These are phyloP conservation scores for Lucifuga dentata DNA, from an alignment of 2,113 vertebrate species.

Conservation along the genomic window DNA sequence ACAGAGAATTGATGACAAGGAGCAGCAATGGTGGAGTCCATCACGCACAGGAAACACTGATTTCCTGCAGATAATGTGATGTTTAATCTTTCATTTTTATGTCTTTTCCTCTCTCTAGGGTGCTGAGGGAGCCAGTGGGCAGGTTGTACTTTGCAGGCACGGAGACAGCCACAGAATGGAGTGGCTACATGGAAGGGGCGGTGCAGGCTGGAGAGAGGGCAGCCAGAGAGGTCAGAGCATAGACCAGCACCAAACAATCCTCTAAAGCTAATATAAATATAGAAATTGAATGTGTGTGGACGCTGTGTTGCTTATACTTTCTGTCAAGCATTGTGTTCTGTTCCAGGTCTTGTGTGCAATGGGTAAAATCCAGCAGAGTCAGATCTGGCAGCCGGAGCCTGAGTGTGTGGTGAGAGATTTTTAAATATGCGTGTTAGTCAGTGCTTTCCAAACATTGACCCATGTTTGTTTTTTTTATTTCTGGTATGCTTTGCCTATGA, in stretches of 20 bases:
- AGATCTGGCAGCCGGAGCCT: conserved; percentile 92
- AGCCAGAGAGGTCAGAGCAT: conserved; percentile 88
- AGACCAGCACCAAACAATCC: too few species aligned
- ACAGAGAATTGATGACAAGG: too few species aligned
- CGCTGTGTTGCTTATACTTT: too few species aligned
- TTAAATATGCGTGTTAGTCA: background rate
- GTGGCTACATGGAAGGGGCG: conserved; percentile 97
- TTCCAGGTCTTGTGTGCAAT: conserved; percentile 88
- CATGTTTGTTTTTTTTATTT: too few species aligned
- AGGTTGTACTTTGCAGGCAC: conserved; percentile 94
- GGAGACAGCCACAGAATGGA: conserved; percentile 96
- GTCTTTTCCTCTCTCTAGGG: conserved; percentile 74
- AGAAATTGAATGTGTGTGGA: too few species aligned
- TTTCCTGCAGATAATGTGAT: background rate
- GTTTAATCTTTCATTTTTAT: background rate
- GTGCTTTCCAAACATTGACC: too few species aligned
- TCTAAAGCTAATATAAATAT: too few species aligned
- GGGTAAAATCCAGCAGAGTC: conserved; percentile 88
- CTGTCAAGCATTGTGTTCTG: conserved; percentile 1
- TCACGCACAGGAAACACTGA: too few species aligned
- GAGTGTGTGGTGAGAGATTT: conserved; percentile 82
- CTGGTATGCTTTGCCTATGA: too few species aligned
- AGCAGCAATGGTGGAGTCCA: too few species aligned
- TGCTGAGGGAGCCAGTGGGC: conserved; percentile 90
- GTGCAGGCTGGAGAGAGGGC: conserved; percentile 96